A percentile compares a stretch with the other conserved stretches of the same genome.
phyloP scores from a whole-genome alignment of 2,888 invertebrate species.

The Crematogaster levior region DNA sequence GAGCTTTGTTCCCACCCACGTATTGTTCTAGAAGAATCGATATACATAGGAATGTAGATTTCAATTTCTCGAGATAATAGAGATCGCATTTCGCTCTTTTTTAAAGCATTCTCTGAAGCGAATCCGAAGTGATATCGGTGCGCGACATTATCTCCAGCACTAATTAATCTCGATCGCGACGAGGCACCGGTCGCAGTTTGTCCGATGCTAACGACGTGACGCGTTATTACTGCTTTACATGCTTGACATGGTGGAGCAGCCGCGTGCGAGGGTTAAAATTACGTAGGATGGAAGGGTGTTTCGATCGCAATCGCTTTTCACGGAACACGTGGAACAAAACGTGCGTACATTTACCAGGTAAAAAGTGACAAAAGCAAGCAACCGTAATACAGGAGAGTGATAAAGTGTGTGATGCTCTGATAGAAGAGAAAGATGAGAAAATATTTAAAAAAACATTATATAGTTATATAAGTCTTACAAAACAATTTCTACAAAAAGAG shows the following conservation, averaged over 20 bases:
- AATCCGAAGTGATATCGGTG: slow-evolving; percentile 7
- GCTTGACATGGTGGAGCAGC: slow-evolving; percentile 54
- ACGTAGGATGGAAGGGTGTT: slow-evolving; percentile 39
- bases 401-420: background rate
- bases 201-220: slow-evolving; percentile 59
- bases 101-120: background rate
- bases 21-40: slow-evolving; percentile 61
- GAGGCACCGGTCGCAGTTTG: slow-evolving; percentile 73
- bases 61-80: slow-evolving; percentile 4
- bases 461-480: background rate
- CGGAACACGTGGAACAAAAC: slow-evolving; percentile 33
- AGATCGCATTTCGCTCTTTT: slow-evolving; percentile 2
- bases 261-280: slow-evolving; percentile 36
- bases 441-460: background rate
- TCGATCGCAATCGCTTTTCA: slow-evolving; percentile 48
- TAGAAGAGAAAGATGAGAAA: background rate
- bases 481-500: background rate
- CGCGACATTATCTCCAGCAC: slow-evolving; percentile 15
- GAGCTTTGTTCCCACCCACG: slow-evolving; percentile 72
- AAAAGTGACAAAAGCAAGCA: background rate
- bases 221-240: slow-evolving; percentile 62
- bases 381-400: background rate
- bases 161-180: slow-evolving; percentile 57
- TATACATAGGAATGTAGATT: slow-evolving; percentile 6
- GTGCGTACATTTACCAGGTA: slow-evolving; percentile 26